Evolutionary conservation across 2,113 vertebrate species (phyloP).

Genomic region (Benitochromis conjunctus): DNA sequence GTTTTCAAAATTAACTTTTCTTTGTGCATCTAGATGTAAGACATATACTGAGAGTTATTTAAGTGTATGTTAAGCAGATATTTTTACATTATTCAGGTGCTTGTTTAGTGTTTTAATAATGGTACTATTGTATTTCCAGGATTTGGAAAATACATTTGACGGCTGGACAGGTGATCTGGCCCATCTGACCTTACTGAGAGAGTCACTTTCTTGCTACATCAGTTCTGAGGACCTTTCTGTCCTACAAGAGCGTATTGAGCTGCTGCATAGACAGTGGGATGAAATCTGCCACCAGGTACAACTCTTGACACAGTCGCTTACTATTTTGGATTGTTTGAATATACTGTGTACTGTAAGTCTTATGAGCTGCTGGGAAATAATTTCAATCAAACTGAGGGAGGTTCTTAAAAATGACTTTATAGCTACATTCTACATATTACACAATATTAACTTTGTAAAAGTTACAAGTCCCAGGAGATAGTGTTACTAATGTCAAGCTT

Average conservation of each 20-base stretch:
- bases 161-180: constrained; percentile 89
- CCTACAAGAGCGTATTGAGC: constrained; percentile 88
- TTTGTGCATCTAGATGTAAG: neutral
- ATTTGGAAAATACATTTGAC: constrained; percentile 84
- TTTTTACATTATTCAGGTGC: neutral
- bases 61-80: neutral
- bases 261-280: constrained; percentile 94
- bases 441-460: neutral
- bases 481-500: constrained; percentile 3
- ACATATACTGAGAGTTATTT: neutral
- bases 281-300: constrained; percentile 91
- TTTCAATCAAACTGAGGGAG: neutral
- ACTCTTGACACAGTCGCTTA: neutral
- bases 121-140: constrained; percentile 60
- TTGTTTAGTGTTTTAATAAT: neutral
- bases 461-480: neutral
- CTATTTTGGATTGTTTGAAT: neutral
- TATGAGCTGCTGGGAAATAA: neutral
- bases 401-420: neutral
- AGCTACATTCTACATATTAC: neutral
- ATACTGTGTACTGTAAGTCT: neutral
- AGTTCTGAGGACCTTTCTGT: constrained; percentile 86
- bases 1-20: neutral
- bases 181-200: constrained; percentile 79
- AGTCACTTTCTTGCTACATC: constrained; percentile 79